phyloP scores from a whole-genome alignment of 2,888 invertebrate species.

The Bhutanitis thaidina region DNA sequence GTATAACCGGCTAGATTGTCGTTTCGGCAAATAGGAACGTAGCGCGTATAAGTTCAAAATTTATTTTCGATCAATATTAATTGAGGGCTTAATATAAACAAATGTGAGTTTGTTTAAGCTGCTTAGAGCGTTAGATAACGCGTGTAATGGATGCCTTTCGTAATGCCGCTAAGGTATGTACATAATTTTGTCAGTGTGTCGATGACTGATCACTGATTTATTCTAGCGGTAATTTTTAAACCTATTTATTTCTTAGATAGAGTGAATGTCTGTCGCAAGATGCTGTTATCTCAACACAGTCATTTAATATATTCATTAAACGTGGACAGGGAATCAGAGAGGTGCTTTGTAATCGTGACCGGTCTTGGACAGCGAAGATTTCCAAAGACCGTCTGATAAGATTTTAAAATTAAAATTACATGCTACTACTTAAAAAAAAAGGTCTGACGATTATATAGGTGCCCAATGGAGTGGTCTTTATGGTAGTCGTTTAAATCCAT shows the following conservation, averaged over 20 bases:
- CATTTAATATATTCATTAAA: slow-evolving; percentile 20
- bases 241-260: slow-evolving; percentile 12
- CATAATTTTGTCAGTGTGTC: slow-evolving; percentile 41
- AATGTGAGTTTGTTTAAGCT: slow-evolving; percentile 37
- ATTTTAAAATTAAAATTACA: not conserved
- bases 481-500: too few relatives aligned
- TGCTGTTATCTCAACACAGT: slow-evolving; percentile 10
- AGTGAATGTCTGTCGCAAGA: slow-evolving; percentile 21
- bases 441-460: too few relatives aligned
- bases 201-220: slow-evolving; percentile 26
- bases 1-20: slow-evolving; percentile 38
- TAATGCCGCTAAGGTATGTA: slow-evolving; percentile 41
- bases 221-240: slow-evolving; percentile 17
- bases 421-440: too few relatives aligned
- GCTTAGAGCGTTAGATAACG: slow-evolving; percentile 35
- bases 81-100: slow-evolving; percentile 11
- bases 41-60: slow-evolving; percentile 28
- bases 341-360: slow-evolving; percentile 10
- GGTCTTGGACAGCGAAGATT: not conserved
- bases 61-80: slow-evolving; percentile 30
- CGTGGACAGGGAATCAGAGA: slow-evolving; percentile 12
- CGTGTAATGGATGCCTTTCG: slow-evolving; percentile 52
- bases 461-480: too few relatives aligned
- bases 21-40: slow-evolving; percentile 44
- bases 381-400: not conserved